Conservation (phyloP, 2,888 invertebrate species). For the Xylophagus ater region DNA sequence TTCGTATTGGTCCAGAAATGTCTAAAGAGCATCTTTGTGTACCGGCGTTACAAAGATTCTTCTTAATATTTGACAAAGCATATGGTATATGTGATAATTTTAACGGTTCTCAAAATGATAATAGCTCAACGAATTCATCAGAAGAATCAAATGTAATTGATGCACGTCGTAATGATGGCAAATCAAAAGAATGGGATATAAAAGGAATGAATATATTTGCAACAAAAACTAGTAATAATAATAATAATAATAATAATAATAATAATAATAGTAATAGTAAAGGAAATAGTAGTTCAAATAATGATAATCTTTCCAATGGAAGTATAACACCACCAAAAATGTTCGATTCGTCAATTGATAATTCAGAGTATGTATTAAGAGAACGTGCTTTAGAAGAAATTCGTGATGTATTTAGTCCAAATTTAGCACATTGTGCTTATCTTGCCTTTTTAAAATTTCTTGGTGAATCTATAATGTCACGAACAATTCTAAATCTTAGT, state of each 20-base stretch:
- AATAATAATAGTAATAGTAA: too few relatives aligned
- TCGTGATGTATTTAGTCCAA: slow-evolving; percentile 67
- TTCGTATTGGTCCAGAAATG: slow-evolving; percentile 67
- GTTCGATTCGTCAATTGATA: slow-evolving; percentile 14
- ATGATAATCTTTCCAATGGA: too few relatives aligned
- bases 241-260: too few relatives aligned
- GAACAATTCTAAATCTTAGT: slow-evolving; percentile 63
- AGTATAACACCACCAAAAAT: slow-evolving; percentile 48
- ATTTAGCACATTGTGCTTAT: slow-evolving; percentile 76
- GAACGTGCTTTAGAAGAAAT: slow-evolving; percentile 62
- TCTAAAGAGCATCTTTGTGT: slow-evolving; percentile 61
- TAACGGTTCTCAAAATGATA: slow-evolving; percentile 4
- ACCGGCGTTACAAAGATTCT: slow-evolving; percentile 62
- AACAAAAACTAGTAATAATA: slow-evolving; percentile 30
- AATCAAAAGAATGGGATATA: slow-evolving; percentile 49
- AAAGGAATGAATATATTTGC: slow-evolving; percentile 44
- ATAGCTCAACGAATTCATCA: slow-evolving; percentile 21
- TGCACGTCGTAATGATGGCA: slow-evolving; percentile 49
- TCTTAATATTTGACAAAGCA: slow-evolving; percentile 66
- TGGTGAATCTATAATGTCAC: slow-evolving; percentile 58
- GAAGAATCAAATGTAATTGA: slow-evolving; percentile 42
- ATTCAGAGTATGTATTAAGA: slow-evolving; percentile 14
- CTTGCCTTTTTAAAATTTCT: slow-evolving; percentile 61
- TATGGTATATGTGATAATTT: slow-evolving; percentile 32
- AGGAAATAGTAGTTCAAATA: too few relatives aligned